These are phyloP conservation scores for Phanerotoma sp. DNA, from an alignment of 2,888 invertebrate genomes.

Conservation along the genomic window DNA sequence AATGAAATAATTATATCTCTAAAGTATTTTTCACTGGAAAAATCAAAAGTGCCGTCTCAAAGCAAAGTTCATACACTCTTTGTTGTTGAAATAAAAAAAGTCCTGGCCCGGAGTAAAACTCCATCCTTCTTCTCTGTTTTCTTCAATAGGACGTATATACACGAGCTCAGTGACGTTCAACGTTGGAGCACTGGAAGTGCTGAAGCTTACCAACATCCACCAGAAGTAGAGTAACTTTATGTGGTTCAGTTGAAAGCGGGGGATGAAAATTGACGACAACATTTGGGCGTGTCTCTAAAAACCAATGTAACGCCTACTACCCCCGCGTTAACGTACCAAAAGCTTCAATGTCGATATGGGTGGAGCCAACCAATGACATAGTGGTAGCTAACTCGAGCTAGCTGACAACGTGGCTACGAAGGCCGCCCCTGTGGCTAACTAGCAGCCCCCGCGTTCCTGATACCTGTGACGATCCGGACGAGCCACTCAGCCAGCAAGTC, in stretches of 20 bases:
- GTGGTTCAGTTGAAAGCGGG: slow-evolving; percentile 1
- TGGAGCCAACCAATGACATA: slow-evolving; percentile 53
- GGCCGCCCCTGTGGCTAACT: slow-evolving; percentile 54
- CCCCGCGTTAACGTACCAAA: slow-evolving; percentile 32
- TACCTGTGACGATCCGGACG: slow-evolving; percentile 36
- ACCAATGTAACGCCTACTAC: slow-evolving; percentile 37
- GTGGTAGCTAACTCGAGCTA: slow-evolving; percentile 42
- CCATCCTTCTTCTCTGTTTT: neutral
- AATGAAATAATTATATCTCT: neutral
- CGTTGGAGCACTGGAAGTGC: neutral
- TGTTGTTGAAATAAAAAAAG: neutral
- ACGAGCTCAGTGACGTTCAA: neutral
- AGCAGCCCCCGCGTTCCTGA: slow-evolving; percentile 41
- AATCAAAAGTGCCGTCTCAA: slow-evolving; percentile 2
- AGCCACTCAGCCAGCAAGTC: slow-evolving; percentile 57
- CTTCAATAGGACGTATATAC: neutral
- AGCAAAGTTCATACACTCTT: neutral
- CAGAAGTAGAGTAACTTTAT: neutral
- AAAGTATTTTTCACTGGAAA: neutral
- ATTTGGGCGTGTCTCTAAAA: slow-evolving; percentile 36
- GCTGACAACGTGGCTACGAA: slow-evolving; percentile 53
- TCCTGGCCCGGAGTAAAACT: neutral
- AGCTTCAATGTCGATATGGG: slow-evolving; percentile 36
- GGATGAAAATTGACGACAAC: slow-evolving; percentile 18
- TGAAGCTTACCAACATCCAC: neutral